A percentile compares a stretch with the other conserved stretches of the same genome.
phyloP scores from a whole-genome alignment of 2,113 vertebrate species.

The Prunella himalayana region DNA sequence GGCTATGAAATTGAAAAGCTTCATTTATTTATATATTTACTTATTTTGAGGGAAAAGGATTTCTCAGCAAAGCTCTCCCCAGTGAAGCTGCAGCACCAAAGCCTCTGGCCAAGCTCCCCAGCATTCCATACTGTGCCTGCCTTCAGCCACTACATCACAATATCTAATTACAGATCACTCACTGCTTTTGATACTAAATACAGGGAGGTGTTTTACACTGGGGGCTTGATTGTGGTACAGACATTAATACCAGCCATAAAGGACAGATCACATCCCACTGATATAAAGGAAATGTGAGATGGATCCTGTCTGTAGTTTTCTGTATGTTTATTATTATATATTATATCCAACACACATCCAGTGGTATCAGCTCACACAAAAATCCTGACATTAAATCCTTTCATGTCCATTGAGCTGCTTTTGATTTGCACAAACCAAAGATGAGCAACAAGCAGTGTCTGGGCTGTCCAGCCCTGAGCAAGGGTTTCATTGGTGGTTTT shows the following conservation, averaged over 20 bases:
- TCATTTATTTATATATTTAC: constrained; percentile 38
- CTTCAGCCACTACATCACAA: not conserved
- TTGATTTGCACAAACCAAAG: not conserved
- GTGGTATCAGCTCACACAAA: not conserved
- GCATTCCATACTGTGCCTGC: not conserved
- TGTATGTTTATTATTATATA: not conserved
- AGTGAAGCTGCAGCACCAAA: not conserved
- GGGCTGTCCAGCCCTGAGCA: not conserved
- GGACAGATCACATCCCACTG: not conserved
- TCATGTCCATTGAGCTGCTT: not conserved
- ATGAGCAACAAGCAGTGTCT: not conserved
- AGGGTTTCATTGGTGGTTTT: not conserved
- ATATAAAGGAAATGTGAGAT: not conserved
- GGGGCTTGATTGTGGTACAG: not conserved
- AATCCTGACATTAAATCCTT: not conserved
- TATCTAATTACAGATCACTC: not conserved
- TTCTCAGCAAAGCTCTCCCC: not conserved
- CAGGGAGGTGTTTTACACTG: not conserved
- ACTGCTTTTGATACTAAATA: not conserved
- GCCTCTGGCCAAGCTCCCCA: not conserved
- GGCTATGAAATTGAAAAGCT: not conserved
- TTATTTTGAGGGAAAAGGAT: not conserved
- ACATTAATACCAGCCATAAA: not conserved
- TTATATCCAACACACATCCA: not conserved
- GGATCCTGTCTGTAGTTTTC: not conserved